phyloP scores from a whole-genome alignment of 2,888 invertebrate genomes.

The Gastracanthus pulcherrimus region DNA sequence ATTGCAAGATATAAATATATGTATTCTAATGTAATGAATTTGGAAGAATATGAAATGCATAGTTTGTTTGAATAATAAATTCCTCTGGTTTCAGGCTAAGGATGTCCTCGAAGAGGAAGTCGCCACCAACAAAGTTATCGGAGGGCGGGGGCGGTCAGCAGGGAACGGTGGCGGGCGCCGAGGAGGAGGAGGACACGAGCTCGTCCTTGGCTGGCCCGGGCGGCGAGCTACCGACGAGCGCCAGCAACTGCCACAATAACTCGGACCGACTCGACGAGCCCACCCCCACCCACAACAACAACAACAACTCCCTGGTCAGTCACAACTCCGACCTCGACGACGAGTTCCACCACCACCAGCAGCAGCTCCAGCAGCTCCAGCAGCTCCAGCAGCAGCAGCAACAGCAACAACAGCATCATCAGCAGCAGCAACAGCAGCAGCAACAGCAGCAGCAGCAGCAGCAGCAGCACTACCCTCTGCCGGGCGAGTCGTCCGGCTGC shows the following conservation, averaged over 20 bases:
- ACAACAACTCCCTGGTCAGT: conserved; percentile 65
- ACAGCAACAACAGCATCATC: conserved; percentile 57
- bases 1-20: too few relatives aligned
- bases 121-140: conserved; percentile 94
- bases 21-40: too few relatives aligned
- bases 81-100: conserved; percentile 85
- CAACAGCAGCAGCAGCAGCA: conserved; percentile 59
- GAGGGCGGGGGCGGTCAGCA: conserved; percentile 82
- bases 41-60: too few relatives aligned
- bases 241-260: conserved; percentile 73
- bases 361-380: conserved; percentile 68
- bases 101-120: conserved; percentile 98
- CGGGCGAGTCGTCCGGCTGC: conserved; percentile 73
- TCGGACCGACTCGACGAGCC: neutral
- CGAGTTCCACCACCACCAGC: too few relatives aligned
- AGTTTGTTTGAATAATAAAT: neutral
- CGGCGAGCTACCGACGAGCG: conserved; percentile 62
- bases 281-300: conserved; percentile 35
- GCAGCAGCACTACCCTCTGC: conserved; percentile 39
- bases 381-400: conserved; percentile 11
- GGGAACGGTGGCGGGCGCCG: conserved; percentile 75
- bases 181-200: conserved; percentile 79
- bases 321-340: conserved; percentile 42
- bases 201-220: conserved; percentile 75
- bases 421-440: conserved; percentile 68